A percentile compares a stretch with the other conserved stretches of the same genome.
Conservation (phyloP, 2,797 vertebrate genomes). For the Muscicapa comitata region DNA sequence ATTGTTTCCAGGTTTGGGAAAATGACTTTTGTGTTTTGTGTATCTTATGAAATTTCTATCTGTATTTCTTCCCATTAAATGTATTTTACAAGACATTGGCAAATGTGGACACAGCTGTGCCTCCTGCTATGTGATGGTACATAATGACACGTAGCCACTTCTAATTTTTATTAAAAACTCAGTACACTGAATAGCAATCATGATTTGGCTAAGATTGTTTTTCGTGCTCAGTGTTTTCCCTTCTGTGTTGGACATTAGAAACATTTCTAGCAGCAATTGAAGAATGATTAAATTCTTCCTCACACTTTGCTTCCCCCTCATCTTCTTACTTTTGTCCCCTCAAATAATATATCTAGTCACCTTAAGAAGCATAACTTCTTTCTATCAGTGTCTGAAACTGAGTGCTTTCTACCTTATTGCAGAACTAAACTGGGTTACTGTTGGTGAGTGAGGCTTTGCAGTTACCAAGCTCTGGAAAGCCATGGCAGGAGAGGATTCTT, state of each 20-base stretch:
- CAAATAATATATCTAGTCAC: background rate
- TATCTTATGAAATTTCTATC: background rate
- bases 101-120: background rate
- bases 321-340: background rate
- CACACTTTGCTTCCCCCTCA: background rate
- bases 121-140: background rate
- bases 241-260: background rate
- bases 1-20: background rate
- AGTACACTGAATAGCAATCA: background rate
- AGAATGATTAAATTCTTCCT: background rate
- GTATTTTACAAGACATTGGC: background rate
- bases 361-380: background rate
- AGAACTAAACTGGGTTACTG: background rate
- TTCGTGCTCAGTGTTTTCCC: background rate
- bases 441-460: background rate
- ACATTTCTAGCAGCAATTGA: background rate
- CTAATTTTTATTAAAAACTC: background rate
- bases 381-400: background rate
- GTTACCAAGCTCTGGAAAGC: background rate
- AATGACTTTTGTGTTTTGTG: background rate
- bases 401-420: background rate
- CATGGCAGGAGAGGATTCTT: background rate
- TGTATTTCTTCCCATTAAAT: background rate
- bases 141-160: background rate
- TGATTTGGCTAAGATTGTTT: background rate